Base-by-base conservation (phyloP, 2,888 invertebrate genomes). In the Phragmatobia fuliginosa region DNA sequence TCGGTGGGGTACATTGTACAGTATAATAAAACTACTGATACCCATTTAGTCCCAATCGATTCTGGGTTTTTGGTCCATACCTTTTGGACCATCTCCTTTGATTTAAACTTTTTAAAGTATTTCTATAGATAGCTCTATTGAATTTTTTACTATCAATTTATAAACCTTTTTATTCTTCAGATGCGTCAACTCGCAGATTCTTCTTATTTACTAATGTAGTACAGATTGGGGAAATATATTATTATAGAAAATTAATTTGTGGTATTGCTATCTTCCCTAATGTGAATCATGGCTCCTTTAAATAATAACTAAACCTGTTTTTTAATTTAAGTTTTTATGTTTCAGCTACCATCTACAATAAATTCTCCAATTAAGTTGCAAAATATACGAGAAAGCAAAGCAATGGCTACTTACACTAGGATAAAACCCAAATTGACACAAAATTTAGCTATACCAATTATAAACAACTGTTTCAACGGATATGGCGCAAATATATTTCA, bases 391-490 rank as follows among this genome's bases (percentile, higher is more conserved):
- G 90, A 91, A 0, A 87, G 82, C 76, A 88, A 87, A 73, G 10
- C 72, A 11, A 28, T 75, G 32, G 45, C 77, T 60, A 77, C 87
- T 6, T 85, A 86, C 65, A 3, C 85, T 11, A 87, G 91, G 21
- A 85, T 90, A 66, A 84, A 88, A 71, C 75, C 84, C 18, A 73
- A 73, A 32, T 61, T 41, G 18, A 28, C 70, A 66, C 79, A 85
- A 14, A 78, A 81, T 58, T 75, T 88, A 73, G 82, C 88, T 0
- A 80, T 88, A 58, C 73, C 79, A 21, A 70, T 85, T 63, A 66
- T 74, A 28, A 79, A 77, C 62, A 78, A 70, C 64, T 76, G 77
- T 52, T 94, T 77, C 69, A 94, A 94, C 83, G 93, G 94, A 31
- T 90, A 83, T 76, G 86, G 71, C 67, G 11, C 49, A n/a, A 81